These are phyloP conservation scores for Rhinichthys klamathensis DNA, from an alignment of 2,113 vertebrate genomes.

Conservation along the genomic window DNA sequence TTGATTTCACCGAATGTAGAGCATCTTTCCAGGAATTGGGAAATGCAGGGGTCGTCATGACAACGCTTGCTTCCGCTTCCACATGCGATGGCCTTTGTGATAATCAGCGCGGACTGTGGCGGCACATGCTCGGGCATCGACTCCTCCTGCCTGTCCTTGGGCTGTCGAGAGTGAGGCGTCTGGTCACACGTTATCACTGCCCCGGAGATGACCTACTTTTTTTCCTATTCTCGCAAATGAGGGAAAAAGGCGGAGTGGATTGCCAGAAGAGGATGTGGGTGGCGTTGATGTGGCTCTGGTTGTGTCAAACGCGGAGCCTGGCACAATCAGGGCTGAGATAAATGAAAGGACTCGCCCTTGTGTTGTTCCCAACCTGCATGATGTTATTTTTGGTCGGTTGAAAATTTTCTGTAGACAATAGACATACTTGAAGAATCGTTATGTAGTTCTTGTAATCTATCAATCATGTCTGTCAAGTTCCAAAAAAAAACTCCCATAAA, in stretches of 20 bases:
- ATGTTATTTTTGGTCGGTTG: not conserved
- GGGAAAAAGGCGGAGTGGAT: slow-evolving; percentile 17
- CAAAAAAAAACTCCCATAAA: not conserved
- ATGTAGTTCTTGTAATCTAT: not conserved
- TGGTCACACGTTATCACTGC: slow-evolving; percentile 29
- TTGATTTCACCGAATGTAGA: not conserved
- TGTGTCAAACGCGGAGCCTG: slow-evolving; percentile 8
- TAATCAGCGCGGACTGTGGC: not conserved
- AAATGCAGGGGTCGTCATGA: slow-evolving; percentile 13
- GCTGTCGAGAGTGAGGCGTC: slow-evolving; percentile 13
- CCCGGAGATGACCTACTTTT: slow-evolving; percentile 46
- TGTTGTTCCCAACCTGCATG: not conserved
- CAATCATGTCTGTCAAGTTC: not conserved
- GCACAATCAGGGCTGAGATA: slow-evolving; percentile 12
- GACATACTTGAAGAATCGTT: not conserved
- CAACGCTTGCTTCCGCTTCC: not conserved
- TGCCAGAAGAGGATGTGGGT: slow-evolving; percentile 22
- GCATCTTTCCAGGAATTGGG: slow-evolving; percentile 24
- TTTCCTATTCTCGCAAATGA: not conserved
- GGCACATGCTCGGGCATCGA: not conserved
- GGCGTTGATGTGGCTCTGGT: slow-evolving; percentile 11
- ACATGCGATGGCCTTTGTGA: not conserved
- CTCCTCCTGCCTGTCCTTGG: slow-evolving; percentile 9
- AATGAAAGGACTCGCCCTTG: not conserved
- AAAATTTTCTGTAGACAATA: not conserved